These are phyloP conservation scores for Mythimna albipuncta DNA, from an alignment of 2,888 invertebrate species.

Conservation along the genomic window DNA sequence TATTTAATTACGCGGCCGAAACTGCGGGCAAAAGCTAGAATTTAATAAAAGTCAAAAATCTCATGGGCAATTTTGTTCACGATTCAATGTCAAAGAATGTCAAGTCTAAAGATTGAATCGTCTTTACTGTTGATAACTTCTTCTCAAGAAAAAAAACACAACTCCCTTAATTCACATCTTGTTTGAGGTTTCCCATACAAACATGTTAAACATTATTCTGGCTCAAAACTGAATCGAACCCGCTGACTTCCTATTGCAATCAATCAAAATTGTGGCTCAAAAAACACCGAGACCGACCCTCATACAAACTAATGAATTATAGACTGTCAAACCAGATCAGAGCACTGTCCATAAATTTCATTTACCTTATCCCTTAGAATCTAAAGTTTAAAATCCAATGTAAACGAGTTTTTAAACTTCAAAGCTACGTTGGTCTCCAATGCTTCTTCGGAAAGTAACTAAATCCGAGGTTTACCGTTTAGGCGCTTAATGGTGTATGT, in stretches of 20 bases:
- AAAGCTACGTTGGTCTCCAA: conserved; percentile 40
- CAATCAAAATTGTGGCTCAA: conserved; percentile 63
- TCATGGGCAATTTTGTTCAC: too few species aligned
- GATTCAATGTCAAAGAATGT: too few species aligned
- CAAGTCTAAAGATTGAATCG: too few species aligned
- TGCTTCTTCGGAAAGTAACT: conserved; percentile 78
- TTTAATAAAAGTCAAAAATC: too few species aligned
- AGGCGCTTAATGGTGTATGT: conserved; percentile 81
- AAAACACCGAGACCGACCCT: conserved; percentile 62
- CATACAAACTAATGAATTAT: conserved; percentile 66
- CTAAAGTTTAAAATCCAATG: conserved; percentile 48
- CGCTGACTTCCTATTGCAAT: conserved; percentile 67
- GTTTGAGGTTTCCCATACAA: conserved; percentile 49
- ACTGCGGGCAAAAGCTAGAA: too few species aligned
- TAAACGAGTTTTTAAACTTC: not conserved
- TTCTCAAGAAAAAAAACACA: not conserved
- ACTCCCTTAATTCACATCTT: conserved; percentile 34
- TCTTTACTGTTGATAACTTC: not conserved
- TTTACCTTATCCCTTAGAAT: accelerated
- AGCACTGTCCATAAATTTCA: not conserved
- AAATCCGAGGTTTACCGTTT: conserved; percentile 87
- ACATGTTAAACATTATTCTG: conserved; percentile 58
- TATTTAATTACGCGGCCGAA: too few species aligned
- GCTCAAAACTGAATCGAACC: conserved; percentile 47
- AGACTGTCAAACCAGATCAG: conserved; percentile 24